A percentile compares a stretch with the other conserved stretches of the same genome.
Conservation (phyloP, 1,140 invertebrate genomes). For the Drosophila kanapiae region DNA sequence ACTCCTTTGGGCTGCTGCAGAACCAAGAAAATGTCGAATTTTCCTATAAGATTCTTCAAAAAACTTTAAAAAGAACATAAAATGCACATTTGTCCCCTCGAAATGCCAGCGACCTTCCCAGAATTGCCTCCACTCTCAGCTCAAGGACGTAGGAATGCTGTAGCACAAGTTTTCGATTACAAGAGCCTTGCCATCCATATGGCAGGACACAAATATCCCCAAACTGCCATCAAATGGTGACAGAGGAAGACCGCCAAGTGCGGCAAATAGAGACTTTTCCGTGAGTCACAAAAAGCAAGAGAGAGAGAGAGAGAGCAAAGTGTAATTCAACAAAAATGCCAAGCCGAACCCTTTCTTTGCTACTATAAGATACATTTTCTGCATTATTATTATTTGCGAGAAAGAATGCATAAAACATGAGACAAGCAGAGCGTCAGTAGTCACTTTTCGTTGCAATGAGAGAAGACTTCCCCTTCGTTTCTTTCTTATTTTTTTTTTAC, state of each 20-base stretch:
- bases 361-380: constrained; percentile 76
- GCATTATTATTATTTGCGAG: constrained; percentile 63
- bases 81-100: background rate
- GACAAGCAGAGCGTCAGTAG: constrained; percentile 63
- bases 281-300: constrained; percentile 6
- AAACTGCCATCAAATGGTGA: background rate
- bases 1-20: too few relatives aligned
- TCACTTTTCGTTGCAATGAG: constrained; percentile 58
- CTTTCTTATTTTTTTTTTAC: constrained; percentile 3
- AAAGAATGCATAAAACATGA: constrained; percentile 74
- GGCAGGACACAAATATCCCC: constrained; percentile 2
- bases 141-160: constrained; percentile 3
- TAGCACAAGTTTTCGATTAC: background rate
- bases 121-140: background rate
- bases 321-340: constrained; percentile 12
- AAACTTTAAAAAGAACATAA: background rate
- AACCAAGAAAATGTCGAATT: background rate
- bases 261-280: background rate
- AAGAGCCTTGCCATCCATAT: constrained; percentile 21
- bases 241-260: constrained; percentile 22
- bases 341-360: constrained; percentile 33
- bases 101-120: background rate
- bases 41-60: background rate
- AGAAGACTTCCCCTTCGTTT: background rate
- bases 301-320: constrained; percentile 1